Conservation (phyloP, 92 coral and sea anemone genomes). For the Meandrina meandrites region DNA sequence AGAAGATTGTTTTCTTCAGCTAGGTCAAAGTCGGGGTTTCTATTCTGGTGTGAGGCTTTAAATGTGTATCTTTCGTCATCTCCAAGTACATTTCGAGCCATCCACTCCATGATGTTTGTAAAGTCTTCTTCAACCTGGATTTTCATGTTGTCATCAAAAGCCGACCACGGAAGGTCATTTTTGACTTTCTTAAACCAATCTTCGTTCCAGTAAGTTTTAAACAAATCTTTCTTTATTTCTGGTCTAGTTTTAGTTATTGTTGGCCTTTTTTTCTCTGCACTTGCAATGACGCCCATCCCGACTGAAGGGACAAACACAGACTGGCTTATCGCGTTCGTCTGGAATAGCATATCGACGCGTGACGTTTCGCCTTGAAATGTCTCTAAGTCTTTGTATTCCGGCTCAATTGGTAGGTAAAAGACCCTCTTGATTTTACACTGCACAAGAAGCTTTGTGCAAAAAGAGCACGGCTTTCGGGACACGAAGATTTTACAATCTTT, state of each 20-base stretch:
- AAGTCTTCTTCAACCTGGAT: conserved; percentile 46
- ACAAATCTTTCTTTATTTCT: not conserved
- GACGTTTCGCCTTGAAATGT: not conserved
- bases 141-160: conserved; percentile 53
- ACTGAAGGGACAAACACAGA: conserved; percentile 21
- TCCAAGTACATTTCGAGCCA: conserved; percentile 1
- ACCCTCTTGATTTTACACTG: conserved; percentile 64
- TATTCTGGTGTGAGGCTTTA: not conserved
- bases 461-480: conserved; percentile 74
- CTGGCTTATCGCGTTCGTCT: conserved; percentile 11
- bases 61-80: not conserved
- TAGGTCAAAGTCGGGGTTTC: not conserved
- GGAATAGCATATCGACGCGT: conserved; percentile 58
- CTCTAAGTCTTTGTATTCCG: conserved; percentile 50
- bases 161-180: conserved; percentile 65
- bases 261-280: not conserved
- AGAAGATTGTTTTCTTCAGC: not conserved
- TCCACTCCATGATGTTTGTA: conserved; percentile 59
- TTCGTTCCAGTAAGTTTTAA: conserved; percentile 16
- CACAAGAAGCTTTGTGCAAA: conserved; percentile 72
- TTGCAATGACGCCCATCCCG: not conserved
- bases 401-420: conserved; percentile 67
- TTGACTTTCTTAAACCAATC: conserved; percentile 43
- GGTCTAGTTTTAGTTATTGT: not conserved
- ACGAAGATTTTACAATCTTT: conserved; percentile 60